Conservation (phyloP, 2,888 invertebrate genomes). For the Tillus elongatus region DNA sequence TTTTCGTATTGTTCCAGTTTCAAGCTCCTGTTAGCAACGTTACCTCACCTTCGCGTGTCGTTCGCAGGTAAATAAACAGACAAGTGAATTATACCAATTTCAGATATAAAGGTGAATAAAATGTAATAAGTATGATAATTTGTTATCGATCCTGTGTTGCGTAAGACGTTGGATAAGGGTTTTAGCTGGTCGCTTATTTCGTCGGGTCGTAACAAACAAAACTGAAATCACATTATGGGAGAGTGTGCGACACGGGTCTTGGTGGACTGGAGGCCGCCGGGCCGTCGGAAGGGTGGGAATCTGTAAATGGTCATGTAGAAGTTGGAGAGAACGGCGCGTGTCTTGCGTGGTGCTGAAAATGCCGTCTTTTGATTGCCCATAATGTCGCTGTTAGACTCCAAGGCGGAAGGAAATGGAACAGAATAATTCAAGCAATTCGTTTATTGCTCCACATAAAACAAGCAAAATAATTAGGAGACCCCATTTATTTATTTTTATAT, state of each 20-base stretch:
- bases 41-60: too few relatives aligned
- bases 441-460: slow-evolving; percentile 33
- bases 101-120: too few relatives aligned
- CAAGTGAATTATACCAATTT: too few relatives aligned
- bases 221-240: slow-evolving; percentile 21
- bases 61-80: too few relatives aligned
- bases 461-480: slow-evolving; percentile 30
- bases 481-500: slow-evolving; percentile 28
- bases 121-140: too few relatives aligned
- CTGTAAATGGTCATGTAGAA: slow-evolving; percentile 9
- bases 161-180: too few relatives aligned
- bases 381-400: slow-evolving; percentile 30
- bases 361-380: slow-evolving; percentile 33
- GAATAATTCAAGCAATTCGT: slow-evolving; percentile 33
- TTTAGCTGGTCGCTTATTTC: too few relatives aligned
- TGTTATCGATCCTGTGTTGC: too few relatives aligned
- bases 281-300: slow-evolving; percentile 12
- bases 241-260: too few relatives aligned
- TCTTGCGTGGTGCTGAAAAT: slow-evolving; percentile 27
- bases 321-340: slow-evolving; percentile 19
- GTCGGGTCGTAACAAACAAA: too few relatives aligned
- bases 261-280: slow-evolving; percentile 15
- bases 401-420: slow-evolving; percentile 31
- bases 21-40: too few relatives aligned
- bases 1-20: too few relatives aligned